phyloP scores from a whole-genome alignment of 2,797 vertebrate species.

The Moxostoma hubbsi region DNA sequence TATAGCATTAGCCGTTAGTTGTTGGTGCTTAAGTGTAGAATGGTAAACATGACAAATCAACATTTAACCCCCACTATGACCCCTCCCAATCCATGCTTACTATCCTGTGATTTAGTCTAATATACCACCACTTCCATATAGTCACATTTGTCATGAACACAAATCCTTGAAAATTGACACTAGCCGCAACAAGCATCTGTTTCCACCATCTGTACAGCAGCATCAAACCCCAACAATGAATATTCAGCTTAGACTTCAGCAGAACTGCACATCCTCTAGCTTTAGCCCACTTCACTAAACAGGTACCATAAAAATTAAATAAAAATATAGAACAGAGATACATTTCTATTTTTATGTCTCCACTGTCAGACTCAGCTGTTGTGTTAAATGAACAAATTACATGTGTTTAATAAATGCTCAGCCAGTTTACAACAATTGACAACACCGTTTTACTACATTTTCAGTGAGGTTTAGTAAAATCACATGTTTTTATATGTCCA shows the following conservation, averaged over 20 bases:
- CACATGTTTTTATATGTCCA: background rate
- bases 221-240: slow-evolving; percentile 81
- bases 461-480: background rate
- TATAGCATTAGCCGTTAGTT: too few relatives aligned
- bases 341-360: slow-evolving; percentile 69
- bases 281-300: slow-evolving; percentile 51
- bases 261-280: slow-evolving; percentile 71
- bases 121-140: too few relatives aligned
- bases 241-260: slow-evolving; percentile 75
- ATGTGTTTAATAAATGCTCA: slow-evolving; percentile 71
- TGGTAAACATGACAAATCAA: too few relatives aligned
- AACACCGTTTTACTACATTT: slow-evolving; percentile 59
- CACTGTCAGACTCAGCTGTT: slow-evolving; percentile 50
- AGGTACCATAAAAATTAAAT: slow-evolving; percentile 34
- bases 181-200: slow-evolving; percentile 77
- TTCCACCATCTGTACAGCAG: slow-evolving; percentile 73
- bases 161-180: slow-evolving; percentile 76
- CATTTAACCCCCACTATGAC: too few relatives aligned
- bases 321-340: slow-evolving; percentile 21
- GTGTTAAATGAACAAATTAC: background rate
- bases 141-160: slow-evolving; percentile 67
- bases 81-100: too few relatives aligned
- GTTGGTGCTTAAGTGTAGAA: too few relatives aligned
- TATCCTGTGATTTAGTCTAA: too few relatives aligned
- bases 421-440: slow-evolving; percentile 75